Percentiles rank a stretch among this genome's conserved stretches.
These are phyloP conservation scores for Mormyrus proboscirostris DNA, from an alignment of 2,797 vertebrate genomes.

Conservation along the genomic window DNA sequence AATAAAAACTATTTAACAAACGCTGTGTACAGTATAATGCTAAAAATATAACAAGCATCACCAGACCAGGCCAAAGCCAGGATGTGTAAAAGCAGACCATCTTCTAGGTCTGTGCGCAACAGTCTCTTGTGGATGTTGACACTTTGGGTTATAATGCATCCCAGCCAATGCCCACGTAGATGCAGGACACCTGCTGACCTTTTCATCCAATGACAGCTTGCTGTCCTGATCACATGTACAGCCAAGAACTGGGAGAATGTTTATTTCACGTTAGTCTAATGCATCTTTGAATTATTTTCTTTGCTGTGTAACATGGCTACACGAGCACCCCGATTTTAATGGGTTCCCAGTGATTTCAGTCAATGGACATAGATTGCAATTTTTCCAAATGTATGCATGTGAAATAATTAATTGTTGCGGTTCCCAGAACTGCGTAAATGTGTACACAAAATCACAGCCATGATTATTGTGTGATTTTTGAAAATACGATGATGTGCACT, in stretches of 20 bases:
- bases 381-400: background rate
- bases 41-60: background rate
- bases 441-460: background rate
- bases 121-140: background rate
- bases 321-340: background rate
- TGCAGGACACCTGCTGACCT: background rate
- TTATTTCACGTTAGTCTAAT: background rate
- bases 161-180: background rate
- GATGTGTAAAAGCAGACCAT: background rate
- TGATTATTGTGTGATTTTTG: background rate
- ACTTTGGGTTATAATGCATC: background rate
- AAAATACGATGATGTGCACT: background rate
- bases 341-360: background rate
- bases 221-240: background rate
- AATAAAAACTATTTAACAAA: conserved; percentile 4
- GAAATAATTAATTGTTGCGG: background rate
- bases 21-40: background rate
- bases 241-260: background rate
- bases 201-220: background rate
- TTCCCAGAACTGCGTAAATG: background rate
- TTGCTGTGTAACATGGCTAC: background rate
- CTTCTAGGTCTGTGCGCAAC: background rate
- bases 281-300: background rate
- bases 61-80: background rate
- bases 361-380: background rate